Evolutionary conservation across 2,888 invertebrate species (phyloP), one percentile per base, ranked within the genome.

Genomic region (Trichogramma evanescens): DNA sequence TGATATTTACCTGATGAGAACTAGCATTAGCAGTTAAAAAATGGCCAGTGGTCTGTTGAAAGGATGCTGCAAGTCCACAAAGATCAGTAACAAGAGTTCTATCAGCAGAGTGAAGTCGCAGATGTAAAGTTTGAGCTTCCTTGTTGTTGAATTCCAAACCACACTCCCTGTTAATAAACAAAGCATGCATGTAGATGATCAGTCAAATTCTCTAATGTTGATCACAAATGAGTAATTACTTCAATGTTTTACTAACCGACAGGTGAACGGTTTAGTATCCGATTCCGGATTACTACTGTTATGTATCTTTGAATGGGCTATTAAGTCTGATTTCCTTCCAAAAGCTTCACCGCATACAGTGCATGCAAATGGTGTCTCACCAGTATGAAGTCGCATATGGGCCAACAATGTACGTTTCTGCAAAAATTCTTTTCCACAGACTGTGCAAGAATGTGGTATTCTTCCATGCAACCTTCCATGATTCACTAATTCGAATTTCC

Each of bases 401-500:
- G 89, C 86, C 64, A 89, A 84, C 8, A 91, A 81, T 6, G 91
- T 91, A 68, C 91, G 81, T 75, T 91, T 91, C 79, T 91, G 91
- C 68, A 91, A 80, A 79, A 91, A 91, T 80, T 91, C 91, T 77
- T 91, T 91, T 60, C 89, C 89, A 75, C 91, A 91, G 51, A 88
- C 86, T 49, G 89, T 87, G 77, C 91, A 91, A 42, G 89, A 85
- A 77, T 90, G 89, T 51, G 91, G 91, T 66, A 89, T 85, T 59
- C 89, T 82, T 40, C 91, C 91, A 76, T 91, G 91, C 65, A 89
- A 83, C 6, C 90, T 83, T 8, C 89, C 89, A 78, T 91, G 91
- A 79, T 91, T 90, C 52, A 91, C 91, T 67, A 91, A 81, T 77
- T 91, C 91, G 80, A 91, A 91, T 82, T 91, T 91, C 65, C 91